Evolutionary conservation across 2,888 invertebrate genomes (phyloP), one percentile per base, ranked within the genome.

Genomic region (Parapristionchus giblindavisi): DNA sequence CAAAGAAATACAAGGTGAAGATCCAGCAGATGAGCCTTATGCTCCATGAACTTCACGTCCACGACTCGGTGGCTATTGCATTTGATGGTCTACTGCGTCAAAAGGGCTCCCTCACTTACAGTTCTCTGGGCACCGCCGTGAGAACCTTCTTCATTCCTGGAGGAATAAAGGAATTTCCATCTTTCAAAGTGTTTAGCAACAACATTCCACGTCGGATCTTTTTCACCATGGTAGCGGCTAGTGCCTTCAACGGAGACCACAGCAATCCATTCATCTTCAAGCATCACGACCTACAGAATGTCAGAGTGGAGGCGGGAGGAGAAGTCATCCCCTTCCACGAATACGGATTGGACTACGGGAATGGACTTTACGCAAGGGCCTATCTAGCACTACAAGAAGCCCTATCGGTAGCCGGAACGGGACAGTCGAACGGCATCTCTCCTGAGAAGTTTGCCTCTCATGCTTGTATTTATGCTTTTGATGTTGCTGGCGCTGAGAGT

Each of bases 181-280:
- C 61, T 6, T 38, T 61, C 14, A 61, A 61, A 29, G 6, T 61
- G n/a, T 61, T 38, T 14, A 14, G 8, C 3, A 61, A 61, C 29
- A 61, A 61, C 17, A 38, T 61, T 8, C 61, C 61, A 5, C 61
- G 61, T 21, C 61, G 61, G 4, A n/a, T 61, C 2, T 61, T 61
- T 14, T 61, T 61, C 29, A 38, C 61, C 14, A 36, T 61, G 14
- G 60, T 60, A 2, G 60, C 34, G 34, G 60, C 60, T 17, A 24
- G n/a, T 3, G 21, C 61, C 8, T 61, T 38, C 38, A 61, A 61
- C 38, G 61, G 61, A 2, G 38, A 61, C n/a, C 27, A 38, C 24
- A 61, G 17, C 2, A 36, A 61, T 14, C 61, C 61, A 4, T 61
- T 61, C 21, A 11, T 38, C 8, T 61, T 61, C 61, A 36, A 38